Conservation (phyloP, 92 coral and sea anemone species). For the Phenganax marumi region DNA sequence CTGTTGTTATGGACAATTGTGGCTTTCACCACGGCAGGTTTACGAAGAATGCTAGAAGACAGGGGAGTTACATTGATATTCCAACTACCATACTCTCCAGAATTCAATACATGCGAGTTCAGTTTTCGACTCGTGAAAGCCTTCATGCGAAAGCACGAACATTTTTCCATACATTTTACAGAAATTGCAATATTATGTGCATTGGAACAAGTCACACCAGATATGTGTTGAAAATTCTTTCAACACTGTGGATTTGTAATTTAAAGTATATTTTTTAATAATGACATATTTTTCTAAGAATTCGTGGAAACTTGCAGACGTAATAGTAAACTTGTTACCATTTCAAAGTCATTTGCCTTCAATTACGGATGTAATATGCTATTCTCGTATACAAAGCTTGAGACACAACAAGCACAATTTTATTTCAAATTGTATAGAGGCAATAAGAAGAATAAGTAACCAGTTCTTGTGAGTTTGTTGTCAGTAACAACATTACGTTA, state of each 20-base stretch:
- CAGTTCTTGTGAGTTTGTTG: neutral
- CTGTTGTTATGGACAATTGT: constrained; percentile 17
- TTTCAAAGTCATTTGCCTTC: too few relatives aligned
- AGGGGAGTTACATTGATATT: neutral
- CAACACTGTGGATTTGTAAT: too few relatives aligned
- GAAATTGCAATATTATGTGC: neutral
- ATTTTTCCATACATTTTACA: neutral
- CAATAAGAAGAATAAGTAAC: neutral
- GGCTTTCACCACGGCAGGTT: constrained; percentile 10
- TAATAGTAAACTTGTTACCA: too few relatives aligned
- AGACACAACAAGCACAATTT: neutral
- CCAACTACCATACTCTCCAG: constrained; percentile 16
- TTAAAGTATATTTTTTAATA: too few relatives aligned
- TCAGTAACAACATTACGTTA: neutral
- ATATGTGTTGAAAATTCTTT: neutral
- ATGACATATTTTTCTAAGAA: too few relatives aligned
- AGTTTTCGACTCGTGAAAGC: neutral
- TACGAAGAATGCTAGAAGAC: neutral
- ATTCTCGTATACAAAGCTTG: too few relatives aligned
- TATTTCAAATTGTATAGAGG: neutral
- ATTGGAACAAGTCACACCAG: constrained; percentile 6
- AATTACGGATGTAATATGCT: too few relatives aligned
- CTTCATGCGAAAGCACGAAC: neutral
- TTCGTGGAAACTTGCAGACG: neutral
- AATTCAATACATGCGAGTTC: too few relatives aligned